Evolutionary conservation across 2,797 vertebrate species (phyloP), one percentile per base, ranked within the genome.

Genomic region (Galagoides demidoff): DNA sequence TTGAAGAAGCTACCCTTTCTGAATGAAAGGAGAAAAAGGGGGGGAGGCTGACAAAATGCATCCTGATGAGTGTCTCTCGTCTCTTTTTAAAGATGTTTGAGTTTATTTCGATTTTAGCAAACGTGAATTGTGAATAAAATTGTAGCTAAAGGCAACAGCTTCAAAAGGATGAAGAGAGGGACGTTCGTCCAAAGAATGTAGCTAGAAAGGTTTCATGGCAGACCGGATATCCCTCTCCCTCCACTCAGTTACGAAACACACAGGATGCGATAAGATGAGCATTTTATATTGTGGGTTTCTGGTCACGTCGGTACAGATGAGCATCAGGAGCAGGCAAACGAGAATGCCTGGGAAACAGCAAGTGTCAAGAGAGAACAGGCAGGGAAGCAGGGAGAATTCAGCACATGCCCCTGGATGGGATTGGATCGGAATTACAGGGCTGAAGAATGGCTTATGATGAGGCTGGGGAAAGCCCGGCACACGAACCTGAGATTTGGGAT

Each of bases 21-120:
- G 76, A 88, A 61, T 0, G 7, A 37, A 71, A 61, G 77, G 34
- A 74, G 17, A 45, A 45, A 76, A 95, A 81, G 91, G 70, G 55
- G 39, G 82, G 83, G 43, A 89, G 23, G 9, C 34, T 96, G 88
- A 71, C 77, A 85, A 93, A 97, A 95, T 34, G 64, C 70, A 93
- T 86, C 55, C 29, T 5, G 25, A 87, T 73, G 93, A 95, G 19
- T 55, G 20, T 85, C 52, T 90, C 43, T 87, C 20, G 4, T 81
- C 23, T 39, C 25, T 70, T 90, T 88, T 84, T 49, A 92, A 93
- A 96, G 49, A 49, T 71, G 81, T 95, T 93, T 64, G 59, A 78
- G 37, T 94, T 93, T 93, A 90, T 87, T 96, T 71, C 39, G 16
- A 70, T 86, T 93, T 96, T 89, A 90, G 49, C 9, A 85, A 89